Conservation (phyloP, 1,140 invertebrate species). For the Spodoptera frugiperda region DNA sequence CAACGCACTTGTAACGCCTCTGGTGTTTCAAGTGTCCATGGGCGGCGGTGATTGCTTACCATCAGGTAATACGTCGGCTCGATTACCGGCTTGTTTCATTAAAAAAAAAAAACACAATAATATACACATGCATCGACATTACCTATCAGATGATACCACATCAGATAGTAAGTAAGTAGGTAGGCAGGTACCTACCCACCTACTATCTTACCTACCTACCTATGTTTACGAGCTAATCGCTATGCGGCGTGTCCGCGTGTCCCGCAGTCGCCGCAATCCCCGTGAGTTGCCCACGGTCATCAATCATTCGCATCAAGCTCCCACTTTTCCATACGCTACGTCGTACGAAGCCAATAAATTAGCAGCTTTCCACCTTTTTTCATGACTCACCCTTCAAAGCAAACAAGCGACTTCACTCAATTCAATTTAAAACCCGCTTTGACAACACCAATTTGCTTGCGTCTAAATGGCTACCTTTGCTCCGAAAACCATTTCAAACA, state of each 20-base stretch:
- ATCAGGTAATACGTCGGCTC: too few species aligned
- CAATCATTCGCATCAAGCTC: conserved; percentile 52
- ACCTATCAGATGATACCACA: too few species aligned
- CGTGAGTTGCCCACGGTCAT: conserved; percentile 36
- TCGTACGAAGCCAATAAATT: conserved; percentile 58
- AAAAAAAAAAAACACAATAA: too few species aligned
- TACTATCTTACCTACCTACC: background rate
- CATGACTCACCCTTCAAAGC: conserved; percentile 60
- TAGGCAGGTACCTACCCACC: background rate
- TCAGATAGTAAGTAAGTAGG: too few species aligned
- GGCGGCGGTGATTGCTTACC: too few species aligned
- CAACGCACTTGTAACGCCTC: too few species aligned
- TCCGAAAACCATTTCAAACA: conserved; percentile 84
- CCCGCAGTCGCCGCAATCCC: background rate
- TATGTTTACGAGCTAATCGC: conserved; percentile 11
- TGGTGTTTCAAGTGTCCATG: too few species aligned
- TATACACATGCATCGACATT: too few species aligned
- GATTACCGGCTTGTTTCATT: too few species aligned
- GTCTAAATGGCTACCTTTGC: conserved; percentile 84
- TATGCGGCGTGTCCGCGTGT: background rate
- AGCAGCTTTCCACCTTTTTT: conserved; percentile 55
- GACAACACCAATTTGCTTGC: conserved; percentile 80
- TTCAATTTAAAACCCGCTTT: conserved; percentile 78
- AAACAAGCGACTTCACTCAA: conserved; percentile 74
- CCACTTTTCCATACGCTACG: conserved; percentile 49